Evolutionary conservation across 92 coral and sea anemone species (phyloP).

Genomic region (Diadumene lineata): DNA sequence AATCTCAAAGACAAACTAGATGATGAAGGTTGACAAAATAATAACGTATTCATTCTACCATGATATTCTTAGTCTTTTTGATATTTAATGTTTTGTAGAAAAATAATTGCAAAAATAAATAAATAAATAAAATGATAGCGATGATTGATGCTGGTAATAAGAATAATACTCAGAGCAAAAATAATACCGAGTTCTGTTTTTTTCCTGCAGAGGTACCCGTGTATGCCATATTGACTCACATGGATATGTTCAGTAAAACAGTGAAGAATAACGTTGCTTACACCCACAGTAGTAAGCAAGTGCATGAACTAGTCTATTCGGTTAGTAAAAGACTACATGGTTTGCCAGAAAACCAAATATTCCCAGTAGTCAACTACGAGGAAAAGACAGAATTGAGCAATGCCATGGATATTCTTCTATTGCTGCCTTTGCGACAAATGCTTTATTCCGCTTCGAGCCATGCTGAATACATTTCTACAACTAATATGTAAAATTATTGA

Average conservation of each 20-base stretch:
- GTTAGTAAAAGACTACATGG: slow-evolving; percentile 8
- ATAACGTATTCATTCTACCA: not conserved
- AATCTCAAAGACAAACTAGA: not conserved
- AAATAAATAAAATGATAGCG: not conserved
- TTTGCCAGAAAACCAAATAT: slow-evolving; percentile 24
- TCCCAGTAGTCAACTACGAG: slow-evolving; percentile 25
- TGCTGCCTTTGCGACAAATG: not conserved
- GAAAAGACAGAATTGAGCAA: not conserved
- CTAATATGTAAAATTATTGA: no score
- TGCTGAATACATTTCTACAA: no score
- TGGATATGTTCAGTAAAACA: not conserved
- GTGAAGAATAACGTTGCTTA: not conserved
- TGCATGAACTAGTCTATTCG: not conserved
- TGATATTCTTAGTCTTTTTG: no score
- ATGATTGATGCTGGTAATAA: no score
- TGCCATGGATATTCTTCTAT: not conserved
- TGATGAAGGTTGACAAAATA: not conserved
- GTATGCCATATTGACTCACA: not conserved
- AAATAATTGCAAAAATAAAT: no score
- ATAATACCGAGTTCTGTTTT: no score
- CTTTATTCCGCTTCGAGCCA: not conserved
- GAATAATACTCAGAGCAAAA: no score
- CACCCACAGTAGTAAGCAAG: not conserved
- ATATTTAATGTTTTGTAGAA: no score
- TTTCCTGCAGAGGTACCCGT: not conserved